A percentile compares a stretch with the other conserved stretches of the same genome.
These are phyloP conservation scores for Microhierax caerulescens DNA, from an alignment of 2,797 vertebrate species.

Conservation along the genomic window DNA sequence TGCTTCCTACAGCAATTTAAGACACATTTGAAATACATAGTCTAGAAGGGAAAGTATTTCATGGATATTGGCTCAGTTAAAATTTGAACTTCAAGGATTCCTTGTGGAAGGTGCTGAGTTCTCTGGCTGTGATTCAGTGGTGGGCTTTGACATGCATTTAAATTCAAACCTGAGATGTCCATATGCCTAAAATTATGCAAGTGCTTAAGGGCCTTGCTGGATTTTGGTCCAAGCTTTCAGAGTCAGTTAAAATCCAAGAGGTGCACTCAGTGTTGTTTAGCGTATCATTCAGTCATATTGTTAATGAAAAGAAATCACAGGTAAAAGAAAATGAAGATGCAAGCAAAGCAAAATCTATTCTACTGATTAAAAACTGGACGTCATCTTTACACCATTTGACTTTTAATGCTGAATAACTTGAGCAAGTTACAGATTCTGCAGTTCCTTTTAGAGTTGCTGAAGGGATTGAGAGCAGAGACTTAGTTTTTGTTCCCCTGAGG, in stretches of 20 bases:
- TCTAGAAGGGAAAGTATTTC: conserved; percentile 6
- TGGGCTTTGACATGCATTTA: neutral
- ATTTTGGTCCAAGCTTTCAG: neutral
- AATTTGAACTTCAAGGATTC: neutral
- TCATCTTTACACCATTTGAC: neutral
- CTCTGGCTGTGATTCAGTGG: neutral
- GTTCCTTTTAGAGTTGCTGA: neutral
- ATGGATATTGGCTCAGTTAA: neutral
- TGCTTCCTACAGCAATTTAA: neutral
- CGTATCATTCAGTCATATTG: neutral
- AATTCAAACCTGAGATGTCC: neutral
- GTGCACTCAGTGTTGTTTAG: neutral
- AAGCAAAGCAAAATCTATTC: neutral
- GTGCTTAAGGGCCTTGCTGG: neutral
- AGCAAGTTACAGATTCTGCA: neutral
- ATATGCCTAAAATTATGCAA: neutral
- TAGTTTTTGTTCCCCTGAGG: neutral
- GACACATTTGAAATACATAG: neutral
- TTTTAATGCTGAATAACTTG: neutral
- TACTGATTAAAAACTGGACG: neutral
- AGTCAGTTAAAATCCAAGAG: neutral
- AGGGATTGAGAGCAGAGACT: neutral
- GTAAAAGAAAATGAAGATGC: neutral
- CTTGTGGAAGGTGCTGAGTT: conserved; percentile 19
- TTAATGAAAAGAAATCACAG: neutral